Evolutionary conservation across 2,797 vertebrate genomes (phyloP), one percentile per base, ranked within the genome.

Genomic region (Hyperoplus lanceolatus): DNA sequence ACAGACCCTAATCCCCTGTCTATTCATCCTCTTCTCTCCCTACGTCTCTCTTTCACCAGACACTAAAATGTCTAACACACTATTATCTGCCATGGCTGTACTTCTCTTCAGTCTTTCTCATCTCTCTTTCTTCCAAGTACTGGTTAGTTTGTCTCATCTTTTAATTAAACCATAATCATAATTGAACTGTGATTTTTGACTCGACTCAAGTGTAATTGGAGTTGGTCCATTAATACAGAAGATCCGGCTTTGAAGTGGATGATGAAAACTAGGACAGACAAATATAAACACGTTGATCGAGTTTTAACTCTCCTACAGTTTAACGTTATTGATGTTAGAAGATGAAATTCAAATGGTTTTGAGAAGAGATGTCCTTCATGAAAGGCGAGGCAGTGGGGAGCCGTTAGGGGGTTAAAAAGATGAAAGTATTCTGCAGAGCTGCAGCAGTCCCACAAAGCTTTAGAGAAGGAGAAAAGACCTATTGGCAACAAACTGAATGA

Each of bases 61-160:
- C 69, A 70, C 65, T 82, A 70, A 92, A 88, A 90, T 90, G 90
- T 91, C 88, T 89, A 85, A 89, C 72, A 73, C 79, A 87, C 83
- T 84, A 91, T 92, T 87, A 87, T 87, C 75, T 87, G 77, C 77
- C 75, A 82, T 78, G 62, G 75, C 64, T 86, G 78, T 74, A 71
- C 75, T 83, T 84, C 68, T 60, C 10, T 29, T 45, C 58, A 21
- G 50, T 83, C 65, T 77, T 45, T 62, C 45, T 66, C 36, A 72
- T 71, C 69, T 51, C 55, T 69, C 13, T 60, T 18, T 68, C 12
- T 48, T 51, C 43, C 57, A 70, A 38, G 42, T 67, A 73, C 12
- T 63, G 18, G n/a, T 62, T 46, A 41, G 10, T 76, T 48, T 58
- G 38, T 49, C 45, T 75, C 18, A 36, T 75, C 46, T 81, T 38